Evolutionary conservation across 2,888 invertebrate genomes (phyloP).

Genomic region (Amphimallon solstitiale): DNA sequence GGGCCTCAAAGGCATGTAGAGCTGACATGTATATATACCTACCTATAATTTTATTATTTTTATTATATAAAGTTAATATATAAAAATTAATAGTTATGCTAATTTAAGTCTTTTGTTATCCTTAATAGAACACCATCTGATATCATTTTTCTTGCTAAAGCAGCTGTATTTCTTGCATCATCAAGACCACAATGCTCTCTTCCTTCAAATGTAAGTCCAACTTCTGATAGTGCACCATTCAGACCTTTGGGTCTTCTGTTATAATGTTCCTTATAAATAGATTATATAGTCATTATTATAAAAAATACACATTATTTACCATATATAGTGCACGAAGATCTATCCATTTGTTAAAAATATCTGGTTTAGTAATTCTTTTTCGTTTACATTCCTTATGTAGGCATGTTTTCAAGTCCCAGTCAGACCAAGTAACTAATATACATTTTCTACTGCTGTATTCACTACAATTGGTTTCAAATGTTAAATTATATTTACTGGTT

Average conservation of each 20-base stretch:
- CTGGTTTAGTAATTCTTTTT: constrained; percentile 67
- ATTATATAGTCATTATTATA: neutral
- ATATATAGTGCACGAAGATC: constrained; percentile 68
- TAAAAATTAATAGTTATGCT: too few relatives aligned
- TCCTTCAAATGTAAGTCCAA: constrained; percentile 70
- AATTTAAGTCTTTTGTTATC: constrained; percentile 14
- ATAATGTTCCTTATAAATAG: constrained; percentile 64
- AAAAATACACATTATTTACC: constrained; percentile 46
- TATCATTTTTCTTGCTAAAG: constrained; percentile 68
- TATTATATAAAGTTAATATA: too few relatives aligned
- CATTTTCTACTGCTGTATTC: constrained; percentile 57
- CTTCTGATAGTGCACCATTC: constrained; percentile 67
- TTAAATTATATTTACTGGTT: constrained; percentile 63
- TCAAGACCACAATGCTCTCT: constrained; percentile 70
- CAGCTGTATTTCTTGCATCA: constrained; percentile 72
- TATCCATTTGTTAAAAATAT: constrained; percentile 69
- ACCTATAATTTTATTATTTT: too few relatives aligned
- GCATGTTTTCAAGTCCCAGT: constrained; percentile 72
- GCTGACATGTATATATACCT: too few relatives aligned
- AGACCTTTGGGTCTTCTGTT: constrained; percentile 66
- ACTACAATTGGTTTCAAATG: constrained; percentile 48
- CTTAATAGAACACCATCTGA: constrained; percentile 66
- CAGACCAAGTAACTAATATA: constrained; percentile 70
- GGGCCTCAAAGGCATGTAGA: too few relatives aligned
- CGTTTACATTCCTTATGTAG: constrained; percentile 68